Conservation (phyloP, 2,113 vertebrate species). For the Dromaius novaehollandiae region DNA sequence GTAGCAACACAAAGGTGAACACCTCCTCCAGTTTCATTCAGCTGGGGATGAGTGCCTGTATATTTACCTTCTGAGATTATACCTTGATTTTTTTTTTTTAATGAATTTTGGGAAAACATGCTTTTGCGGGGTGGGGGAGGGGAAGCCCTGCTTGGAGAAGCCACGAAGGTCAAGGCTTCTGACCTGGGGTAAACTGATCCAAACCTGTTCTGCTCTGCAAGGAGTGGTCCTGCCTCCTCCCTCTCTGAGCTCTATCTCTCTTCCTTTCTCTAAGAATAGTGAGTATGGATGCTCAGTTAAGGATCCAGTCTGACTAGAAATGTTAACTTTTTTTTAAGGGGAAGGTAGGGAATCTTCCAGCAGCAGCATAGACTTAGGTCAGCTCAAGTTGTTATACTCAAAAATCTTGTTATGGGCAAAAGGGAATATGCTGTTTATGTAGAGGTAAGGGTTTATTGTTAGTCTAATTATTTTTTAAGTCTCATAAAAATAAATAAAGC, state of each 20-base stretch:
- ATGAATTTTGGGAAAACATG: background rate
- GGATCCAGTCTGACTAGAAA: background rate
- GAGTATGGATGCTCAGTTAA: background rate
- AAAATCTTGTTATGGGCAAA: background rate
- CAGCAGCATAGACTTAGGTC: background rate
- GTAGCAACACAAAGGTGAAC: background rate
- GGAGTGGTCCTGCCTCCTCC: background rate
- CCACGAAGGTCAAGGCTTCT: background rate
- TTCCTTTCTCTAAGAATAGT: background rate
- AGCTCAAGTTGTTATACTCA: background rate
- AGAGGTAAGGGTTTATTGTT: background rate
- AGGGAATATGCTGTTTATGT: background rate
- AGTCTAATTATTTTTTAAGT: background rate
- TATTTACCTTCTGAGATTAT: background rate
- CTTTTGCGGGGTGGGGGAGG: background rate
- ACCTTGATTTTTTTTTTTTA: background rate
- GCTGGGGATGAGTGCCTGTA: background rate
- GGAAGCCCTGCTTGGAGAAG: background rate
- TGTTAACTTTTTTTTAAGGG: background rate
- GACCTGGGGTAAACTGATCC: accelerated
- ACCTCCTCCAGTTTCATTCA: background rate
- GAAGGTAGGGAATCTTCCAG: background rate
- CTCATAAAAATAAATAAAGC: background rate
- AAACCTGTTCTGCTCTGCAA: background rate
- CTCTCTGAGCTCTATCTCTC: background rate